phyloP scores from a whole-genome alignment of 92 coral and sea anemone genomes.

The Paragorgia papillata region DNA sequence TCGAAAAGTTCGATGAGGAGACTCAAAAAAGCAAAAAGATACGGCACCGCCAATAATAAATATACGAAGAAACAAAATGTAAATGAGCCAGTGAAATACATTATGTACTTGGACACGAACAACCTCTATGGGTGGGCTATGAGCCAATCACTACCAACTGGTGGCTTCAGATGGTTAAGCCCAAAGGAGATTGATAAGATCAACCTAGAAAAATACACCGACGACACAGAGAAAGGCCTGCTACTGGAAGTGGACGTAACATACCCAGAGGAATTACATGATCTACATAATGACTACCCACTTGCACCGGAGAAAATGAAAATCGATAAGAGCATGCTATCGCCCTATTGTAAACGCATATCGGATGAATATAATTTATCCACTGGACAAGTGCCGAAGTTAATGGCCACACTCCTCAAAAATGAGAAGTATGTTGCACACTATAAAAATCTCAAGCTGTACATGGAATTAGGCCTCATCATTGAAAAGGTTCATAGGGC shows the following conservation, averaged over 20 bases:
- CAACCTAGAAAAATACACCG: constrained; percentile 23
- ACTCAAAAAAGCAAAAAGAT: no score
- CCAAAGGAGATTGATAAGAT: no score
- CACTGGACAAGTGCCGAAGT: constrained; percentile 11
- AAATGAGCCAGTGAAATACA: background rate
- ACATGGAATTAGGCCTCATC: background rate
- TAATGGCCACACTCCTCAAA: background rate
- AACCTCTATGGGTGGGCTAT: no score
- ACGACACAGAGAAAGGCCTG: constrained; percentile 33
- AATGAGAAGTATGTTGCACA: background rate
- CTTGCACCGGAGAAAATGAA: constrained; percentile 16
- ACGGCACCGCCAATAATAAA: background rate
- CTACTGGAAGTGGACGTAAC: constrained; percentile 33
- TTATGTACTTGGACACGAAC: no score
- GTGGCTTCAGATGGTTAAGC: background rate
- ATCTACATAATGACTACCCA: constrained; percentile 49
- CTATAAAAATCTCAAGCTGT: background rate
- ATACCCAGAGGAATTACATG: constrained; percentile 45
- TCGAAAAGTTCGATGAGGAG: constrained; percentile 9
- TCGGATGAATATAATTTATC: no score
- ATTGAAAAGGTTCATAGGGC: no score
- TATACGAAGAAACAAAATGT: background rate
- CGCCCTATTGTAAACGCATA: no score
- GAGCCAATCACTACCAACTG: background rate
- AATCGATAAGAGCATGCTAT: background rate